These are phyloP conservation scores for Cataglyphis rosenhaueri DNA, from an alignment of 2,888 invertebrate species.

Conservation along the genomic window DNA sequence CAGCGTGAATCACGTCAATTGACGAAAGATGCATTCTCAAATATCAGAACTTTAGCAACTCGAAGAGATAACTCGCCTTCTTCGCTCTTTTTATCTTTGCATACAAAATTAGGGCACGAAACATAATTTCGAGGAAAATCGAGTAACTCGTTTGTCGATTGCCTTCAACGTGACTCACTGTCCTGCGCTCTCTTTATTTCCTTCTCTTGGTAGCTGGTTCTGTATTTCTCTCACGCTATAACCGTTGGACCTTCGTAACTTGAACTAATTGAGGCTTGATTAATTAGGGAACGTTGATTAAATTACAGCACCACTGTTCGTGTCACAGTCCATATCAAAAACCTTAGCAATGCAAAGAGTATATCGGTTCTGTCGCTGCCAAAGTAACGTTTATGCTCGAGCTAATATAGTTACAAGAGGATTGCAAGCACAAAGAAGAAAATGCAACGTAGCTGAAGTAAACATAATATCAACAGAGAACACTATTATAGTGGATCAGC, in stretches of 20 bases:
- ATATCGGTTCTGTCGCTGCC: slow-evolving; percentile 43
- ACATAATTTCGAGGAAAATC: slow-evolving; percentile 75
- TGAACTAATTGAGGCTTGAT: slow-evolving; percentile 76
- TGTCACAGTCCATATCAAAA: slow-evolving; percentile 61
- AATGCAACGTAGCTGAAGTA: background rate
- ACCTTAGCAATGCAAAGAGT: slow-evolving; percentile 69
- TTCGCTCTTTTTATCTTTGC: slow-evolving; percentile 22
- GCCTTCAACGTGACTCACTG: slow-evolving; percentile 70
- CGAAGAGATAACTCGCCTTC: slow-evolving; percentile 27
- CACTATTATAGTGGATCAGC: background rate
- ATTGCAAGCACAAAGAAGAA: slow-evolving; percentile 29
- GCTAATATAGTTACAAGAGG: slow-evolving; percentile 13
- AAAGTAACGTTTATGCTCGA: slow-evolving; percentile 14
- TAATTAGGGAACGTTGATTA: slow-evolving; percentile 77
- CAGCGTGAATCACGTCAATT: background rate
- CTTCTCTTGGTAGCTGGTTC: slow-evolving; percentile 15
- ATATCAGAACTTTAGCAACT: slow-evolving; percentile 4
- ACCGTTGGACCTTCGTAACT: slow-evolving; percentile 72
- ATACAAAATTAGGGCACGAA: slow-evolving; percentile 64
- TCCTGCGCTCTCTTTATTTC: slow-evolving; percentile 54
- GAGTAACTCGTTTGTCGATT: slow-evolving; percentile 72
- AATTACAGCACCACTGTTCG: slow-evolving; percentile 69
- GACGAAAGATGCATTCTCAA: background rate
- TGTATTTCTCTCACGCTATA: slow-evolving; percentile 41
- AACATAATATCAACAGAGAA: background rate